Percentiles rank a stretch among this genome's conserved stretches.
These are phyloP conservation scores for Orestias chungarensis DNA, from an alignment of 2,797 vertebrate species.

Conservation along the genomic window DNA sequence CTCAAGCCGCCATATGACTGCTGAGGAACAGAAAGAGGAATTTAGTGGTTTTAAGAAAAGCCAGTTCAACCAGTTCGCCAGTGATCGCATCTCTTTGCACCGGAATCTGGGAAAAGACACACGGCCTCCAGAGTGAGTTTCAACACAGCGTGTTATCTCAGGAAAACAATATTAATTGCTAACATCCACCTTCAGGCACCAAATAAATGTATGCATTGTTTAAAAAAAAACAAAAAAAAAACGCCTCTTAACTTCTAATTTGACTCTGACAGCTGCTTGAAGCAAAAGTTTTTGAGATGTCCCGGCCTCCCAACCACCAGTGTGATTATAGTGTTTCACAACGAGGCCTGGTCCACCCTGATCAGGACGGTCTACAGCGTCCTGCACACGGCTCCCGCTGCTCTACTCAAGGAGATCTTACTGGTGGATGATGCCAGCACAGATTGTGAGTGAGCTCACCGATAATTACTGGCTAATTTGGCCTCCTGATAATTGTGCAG, in stretches of 20 bases:
- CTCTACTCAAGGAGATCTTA: slow-evolving; percentile 83
- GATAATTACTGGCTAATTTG: neutral
- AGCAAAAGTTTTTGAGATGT: slow-evolving; percentile 82
- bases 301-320: slow-evolving; percentile 83
- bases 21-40: slow-evolving; percentile 76
- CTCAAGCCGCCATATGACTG: slow-evolving; percentile 63
- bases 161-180: neutral
- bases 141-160: neutral
- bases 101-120: slow-evolving; percentile 84
- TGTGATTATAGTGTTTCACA: slow-evolving; percentile 87
- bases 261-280: slow-evolving; percentile 74
- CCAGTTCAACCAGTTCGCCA: slow-evolving; percentile 88
- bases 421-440: slow-evolving; percentile 88
- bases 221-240: slow-evolving; percentile 2
- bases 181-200: neutral
- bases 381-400: slow-evolving; percentile 81
- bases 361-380: slow-evolving; percentile 86
- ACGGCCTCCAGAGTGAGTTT: slow-evolving; percentile 82
- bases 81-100: slow-evolving; percentile 86
- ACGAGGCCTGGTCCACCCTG: slow-evolving; percentile 73
- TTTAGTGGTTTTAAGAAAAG: slow-evolving; percentile 78
- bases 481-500: neutral
- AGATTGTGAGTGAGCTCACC: slow-evolving; percentile 67
- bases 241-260: slow-evolving; percentile 19
- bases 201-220: neutral